phyloP scores from a whole-genome alignment of 2,797 vertebrate species.

The Dromococcyx pavoninus region DNA sequence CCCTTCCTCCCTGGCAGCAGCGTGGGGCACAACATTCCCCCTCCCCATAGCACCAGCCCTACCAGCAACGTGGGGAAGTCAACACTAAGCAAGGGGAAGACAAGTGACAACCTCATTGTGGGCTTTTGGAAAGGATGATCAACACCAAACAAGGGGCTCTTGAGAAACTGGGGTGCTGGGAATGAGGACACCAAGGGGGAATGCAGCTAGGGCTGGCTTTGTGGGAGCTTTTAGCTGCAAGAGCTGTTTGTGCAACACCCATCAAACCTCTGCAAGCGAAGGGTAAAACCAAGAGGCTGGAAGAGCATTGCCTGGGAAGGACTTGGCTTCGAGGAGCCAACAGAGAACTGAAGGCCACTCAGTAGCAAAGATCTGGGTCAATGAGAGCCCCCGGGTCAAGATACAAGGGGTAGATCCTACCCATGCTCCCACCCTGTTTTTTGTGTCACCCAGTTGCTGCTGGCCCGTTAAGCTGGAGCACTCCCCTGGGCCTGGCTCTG shows the following conservation, averaged over 20 bases:
- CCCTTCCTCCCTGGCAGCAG: background rate
- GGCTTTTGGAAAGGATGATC: background rate
- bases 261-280: background rate
- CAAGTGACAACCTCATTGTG: accelerated
- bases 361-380: background rate
- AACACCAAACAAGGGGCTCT: background rate
- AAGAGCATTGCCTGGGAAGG: background rate
- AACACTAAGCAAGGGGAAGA: background rate
- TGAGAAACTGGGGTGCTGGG: background rate
- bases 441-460: background rate
- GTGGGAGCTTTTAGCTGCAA: background rate
- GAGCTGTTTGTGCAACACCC: background rate
- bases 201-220: background rate
- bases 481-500: accelerated
- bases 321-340: background rate
- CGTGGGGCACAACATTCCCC: accelerated
- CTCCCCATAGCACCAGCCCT: background rate
- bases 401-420: background rate
- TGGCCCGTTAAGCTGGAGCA: background rate
- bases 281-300: background rate
- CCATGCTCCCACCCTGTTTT: background rate
- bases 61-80: background rate
- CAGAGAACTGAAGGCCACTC: background rate
- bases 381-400: background rate
- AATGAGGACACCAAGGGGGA: too few relatives aligned